Conservation (phyloP, 2,113 vertebrate genomes). For the Sapayoa aenigma region DNA sequence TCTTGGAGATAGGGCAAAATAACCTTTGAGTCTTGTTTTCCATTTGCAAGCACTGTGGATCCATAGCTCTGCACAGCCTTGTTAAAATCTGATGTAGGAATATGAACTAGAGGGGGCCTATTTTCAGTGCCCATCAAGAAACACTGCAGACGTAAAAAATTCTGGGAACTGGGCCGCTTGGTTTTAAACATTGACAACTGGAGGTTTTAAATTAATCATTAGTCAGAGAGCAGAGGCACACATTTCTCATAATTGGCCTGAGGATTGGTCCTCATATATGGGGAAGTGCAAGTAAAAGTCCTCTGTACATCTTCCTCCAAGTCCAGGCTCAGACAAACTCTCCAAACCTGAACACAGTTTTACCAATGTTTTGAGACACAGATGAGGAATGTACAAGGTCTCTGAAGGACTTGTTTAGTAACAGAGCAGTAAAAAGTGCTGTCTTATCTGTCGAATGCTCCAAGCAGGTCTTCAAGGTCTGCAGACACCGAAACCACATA, state of each 20-base stretch:
- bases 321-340: neutral
- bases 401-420: neutral
- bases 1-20: neutral
- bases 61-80: neutral
- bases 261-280: neutral
- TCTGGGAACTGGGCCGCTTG: neutral
- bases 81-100: neutral
- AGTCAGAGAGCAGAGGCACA: neutral
- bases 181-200: neutral
- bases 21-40: neutral
- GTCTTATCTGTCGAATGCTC: neutral
- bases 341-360: neutral
- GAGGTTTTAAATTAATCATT: neutral
- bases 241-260: neutral
- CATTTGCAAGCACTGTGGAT: neutral
- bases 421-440: neutral
- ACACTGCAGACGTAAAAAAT: neutral
- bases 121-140: neutral
- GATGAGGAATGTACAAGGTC: neutral
- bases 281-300: neutral
- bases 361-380: neutral
- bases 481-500: conserved; percentile 15
- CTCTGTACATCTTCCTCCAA: neutral
- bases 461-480: conserved; percentile 10
- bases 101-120: accelerated